Conservation (phyloP, 2,113 vertebrate species). For the Megaleporinus macrocephalus region DNA sequence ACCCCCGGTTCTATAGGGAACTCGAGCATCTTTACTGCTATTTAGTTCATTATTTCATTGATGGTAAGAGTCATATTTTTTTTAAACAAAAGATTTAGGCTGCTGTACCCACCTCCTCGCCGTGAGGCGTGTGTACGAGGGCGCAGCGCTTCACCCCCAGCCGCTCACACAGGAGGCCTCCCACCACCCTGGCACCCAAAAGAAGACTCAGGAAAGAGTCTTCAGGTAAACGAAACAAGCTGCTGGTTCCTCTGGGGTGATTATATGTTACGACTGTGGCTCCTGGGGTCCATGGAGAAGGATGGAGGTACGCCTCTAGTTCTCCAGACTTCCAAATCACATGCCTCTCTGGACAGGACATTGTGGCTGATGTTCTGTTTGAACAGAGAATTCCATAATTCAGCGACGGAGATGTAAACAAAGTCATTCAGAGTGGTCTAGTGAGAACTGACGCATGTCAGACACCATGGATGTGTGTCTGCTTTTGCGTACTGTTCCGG, state of each 20-base stretch:
- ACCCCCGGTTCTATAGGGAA: too few species aligned
- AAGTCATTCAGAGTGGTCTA: too few species aligned
- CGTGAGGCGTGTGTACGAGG: slow-evolving; percentile 66
- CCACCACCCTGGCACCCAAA: slow-evolving; percentile 63
- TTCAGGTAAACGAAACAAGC: slow-evolving; percentile 73
- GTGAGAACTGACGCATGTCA: too few species aligned
- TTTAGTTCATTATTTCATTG: background rate
- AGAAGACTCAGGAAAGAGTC: slow-evolving; percentile 66
- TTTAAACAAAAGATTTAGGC: background rate
- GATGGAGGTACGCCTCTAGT: slow-evolving; percentile 73
- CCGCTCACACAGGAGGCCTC: slow-evolving; percentile 68
- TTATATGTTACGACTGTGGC: slow-evolving; percentile 68
- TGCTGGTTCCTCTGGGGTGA: slow-evolving; percentile 14
- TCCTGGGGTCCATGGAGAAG: slow-evolving; percentile 76
- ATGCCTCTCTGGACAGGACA: slow-evolving; percentile 23
- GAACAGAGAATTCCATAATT: background rate
- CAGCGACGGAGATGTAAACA: too few species aligned
- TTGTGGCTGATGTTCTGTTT: slow-evolving; percentile 64
- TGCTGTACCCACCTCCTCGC: background rate
- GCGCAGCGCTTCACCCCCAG: slow-evolving; percentile 73
- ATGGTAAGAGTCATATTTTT: background rate
- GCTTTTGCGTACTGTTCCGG: too few species aligned
- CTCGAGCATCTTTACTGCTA: too few species aligned
- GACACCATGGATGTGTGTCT: too few species aligned
- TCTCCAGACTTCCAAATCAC: slow-evolving; percentile 74